phyloP scores from a whole-genome alignment of 2,888 invertebrate genomes.

The Cylindroiulus punctatus region DNA sequence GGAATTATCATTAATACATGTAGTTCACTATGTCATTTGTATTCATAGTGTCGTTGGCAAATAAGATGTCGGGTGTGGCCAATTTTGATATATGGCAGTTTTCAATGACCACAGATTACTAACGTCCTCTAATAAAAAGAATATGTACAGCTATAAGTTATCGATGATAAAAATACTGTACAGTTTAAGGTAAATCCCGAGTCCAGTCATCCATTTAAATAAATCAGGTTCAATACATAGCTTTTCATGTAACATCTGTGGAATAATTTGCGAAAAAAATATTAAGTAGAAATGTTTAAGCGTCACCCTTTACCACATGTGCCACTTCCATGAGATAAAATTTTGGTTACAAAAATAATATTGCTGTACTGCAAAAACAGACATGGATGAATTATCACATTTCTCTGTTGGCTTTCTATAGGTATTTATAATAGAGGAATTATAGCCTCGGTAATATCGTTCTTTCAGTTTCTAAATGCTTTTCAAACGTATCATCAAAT shows the following conservation, averaged over 20 bases:
- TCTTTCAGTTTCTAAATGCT: too few species aligned
- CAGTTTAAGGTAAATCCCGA: constrained; percentile 35
- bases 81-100: constrained; percentile 38
- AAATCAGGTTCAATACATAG: neutral
- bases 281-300: neutral
- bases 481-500: too few species aligned
- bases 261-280: neutral
- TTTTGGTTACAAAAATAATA: neutral
- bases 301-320: neutral
- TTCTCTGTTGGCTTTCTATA: too few species aligned
- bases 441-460: too few species aligned
- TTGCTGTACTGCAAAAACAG: neutral
- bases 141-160: constrained; percentile 37
- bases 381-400: neutral
- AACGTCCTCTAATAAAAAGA: neutral
- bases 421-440: too few species aligned
- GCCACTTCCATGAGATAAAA: neutral
- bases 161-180: constrained; percentile 39
- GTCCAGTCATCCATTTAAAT: neutral
- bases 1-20: neutral
- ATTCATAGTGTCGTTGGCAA: neutral
- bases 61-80: neutral
- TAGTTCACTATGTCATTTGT: neutral
- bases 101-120: neutral
- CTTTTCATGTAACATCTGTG: neutral